These are phyloP conservation scores for Malurus leucopterus DNA, from an alignment of 2,797 vertebrate species.

Conservation along the genomic window DNA sequence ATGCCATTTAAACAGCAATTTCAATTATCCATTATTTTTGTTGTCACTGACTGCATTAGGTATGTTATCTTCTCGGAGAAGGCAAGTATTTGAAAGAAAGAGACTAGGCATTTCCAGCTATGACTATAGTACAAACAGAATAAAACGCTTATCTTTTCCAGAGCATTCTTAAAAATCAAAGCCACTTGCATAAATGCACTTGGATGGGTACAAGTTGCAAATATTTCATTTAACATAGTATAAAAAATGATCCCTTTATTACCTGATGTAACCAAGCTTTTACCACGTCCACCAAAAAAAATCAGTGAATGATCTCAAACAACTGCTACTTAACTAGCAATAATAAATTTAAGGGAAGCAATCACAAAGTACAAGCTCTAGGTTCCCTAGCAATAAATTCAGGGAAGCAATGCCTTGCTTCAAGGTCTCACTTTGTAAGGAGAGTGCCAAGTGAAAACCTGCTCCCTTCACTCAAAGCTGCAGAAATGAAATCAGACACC, in stretches of 20 bases:
- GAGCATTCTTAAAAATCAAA: background rate
- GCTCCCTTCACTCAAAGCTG: conserved; percentile 72
- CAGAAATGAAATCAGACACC: conserved; percentile 69
- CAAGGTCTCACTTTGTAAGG: background rate
- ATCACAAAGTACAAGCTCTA: background rate
- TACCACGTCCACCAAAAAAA: background rate
- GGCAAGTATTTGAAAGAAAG: background rate
- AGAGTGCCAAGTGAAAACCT: conserved; percentile 65
- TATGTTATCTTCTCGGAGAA: background rate
- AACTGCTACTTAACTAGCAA: background rate
- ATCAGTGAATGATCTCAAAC: background rate
- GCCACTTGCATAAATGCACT: background rate
- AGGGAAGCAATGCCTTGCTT: background rate
- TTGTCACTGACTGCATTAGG: background rate
- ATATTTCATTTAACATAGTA: background rate
- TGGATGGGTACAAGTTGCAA: background rate
- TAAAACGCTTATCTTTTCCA: background rate
- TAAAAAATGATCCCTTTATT: background rate
- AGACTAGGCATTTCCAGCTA: background rate
- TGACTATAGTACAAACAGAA: background rate
- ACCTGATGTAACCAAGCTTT: background rate
- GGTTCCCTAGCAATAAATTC: background rate
- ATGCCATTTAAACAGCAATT: background rate
- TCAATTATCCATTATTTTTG: background rate
- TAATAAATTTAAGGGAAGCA: background rate